Base-by-base conservation (phyloP, 1,140 invertebrate genomes). In the Tribolium madens region DNA sequence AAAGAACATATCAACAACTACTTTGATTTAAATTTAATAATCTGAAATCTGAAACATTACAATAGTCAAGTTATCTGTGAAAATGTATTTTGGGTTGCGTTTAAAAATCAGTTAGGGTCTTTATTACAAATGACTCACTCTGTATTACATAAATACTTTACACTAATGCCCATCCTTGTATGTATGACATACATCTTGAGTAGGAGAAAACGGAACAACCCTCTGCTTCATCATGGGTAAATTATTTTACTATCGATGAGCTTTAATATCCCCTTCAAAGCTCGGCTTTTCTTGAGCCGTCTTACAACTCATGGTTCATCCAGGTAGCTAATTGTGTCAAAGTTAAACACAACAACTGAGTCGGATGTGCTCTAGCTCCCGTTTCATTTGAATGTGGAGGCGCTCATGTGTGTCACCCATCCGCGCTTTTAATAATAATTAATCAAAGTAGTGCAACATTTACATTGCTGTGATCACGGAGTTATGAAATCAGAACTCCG, bases 281-380 rank as follows among this genome's bases (percentile, higher is more conserved):
- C 50, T 14, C 12, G 15, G 50, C 53, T 60, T 26, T 60, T 64
- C 57, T 64, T 64, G 14, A 33, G 57, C 12, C 14, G 57, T 64
- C 57, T 64, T 64, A 33, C 48, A 50, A 3, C 48, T 50, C 21
- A 33, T 33, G 26, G 57, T 52, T 50, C 70, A 72, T 14, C 46
- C 46, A 72, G 26, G 70, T 72, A 72, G 70, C 52, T 72, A 72
- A 72, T 72, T 72, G 50, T 72, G 70, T 72, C 70, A 72, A 72
- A 72, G 70, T 52, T 72, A 33, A 50, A 72, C 70, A 52, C 47
- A 26, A 26, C 69, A 9, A 31, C 46, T 46, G 50, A 52, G 14
- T 72, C 12, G 46, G 42, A 48, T 50, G 17, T 72, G 70, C 46
- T 72, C 18, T 14, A 15, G 47, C 18, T 70, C 13, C 13, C 31